Evolutionary conservation across 2,888 invertebrate genomes (phyloP), one percentile per base, ranked within the genome.

Genomic region (Dicyrtomina minuta): DNA sequence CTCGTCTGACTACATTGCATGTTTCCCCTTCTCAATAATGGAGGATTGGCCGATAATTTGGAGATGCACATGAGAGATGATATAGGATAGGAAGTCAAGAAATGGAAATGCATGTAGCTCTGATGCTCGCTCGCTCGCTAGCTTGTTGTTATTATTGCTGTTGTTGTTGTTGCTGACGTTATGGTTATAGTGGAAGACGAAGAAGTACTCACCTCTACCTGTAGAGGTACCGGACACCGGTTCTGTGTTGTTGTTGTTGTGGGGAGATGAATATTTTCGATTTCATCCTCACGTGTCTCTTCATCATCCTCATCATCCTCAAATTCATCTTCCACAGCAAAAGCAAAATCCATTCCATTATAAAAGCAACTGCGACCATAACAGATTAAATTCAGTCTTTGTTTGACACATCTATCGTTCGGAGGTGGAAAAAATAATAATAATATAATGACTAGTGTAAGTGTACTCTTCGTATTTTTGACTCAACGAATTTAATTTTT

Each of bases 311-410:
- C 26, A 1, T 12, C 33, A 5, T 33, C 33, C 33, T n/a, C n/a
- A n/a, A n/a, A n/a, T 43, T 41, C 43, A 41, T 41, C 43, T 51
- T 15, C 6, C 22, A 55, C 4, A n/a, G 24, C 15, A 20, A 27
- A 39, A n/a, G 46, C 53, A 24, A 66, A 70, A 66, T 44, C 51
- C 62, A 71, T 49, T 8, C 66, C 46, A 60, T 70, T 76, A 76
- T 76, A 76, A 74, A 76, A 76, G 71, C 70, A 27, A 62, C 55
- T 59, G 61, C 33, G 33, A 43, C 56, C 53, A 46, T 20, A 13
- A 51, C 61, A 59, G 17, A 59, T 68, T 71, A 56, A 68, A 68
- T 68, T 71, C 71, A 71, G 68, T 71, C 68, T 51, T 56, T 44
- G 17, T 49, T 64, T 64, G 12, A 43, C 22, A n/a, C 39, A 49